Percentiles rank a stretch among this genome's conserved stretches.
Conservation (phyloP, 2,113 vertebrate species). For the Naja naja region DNA sequence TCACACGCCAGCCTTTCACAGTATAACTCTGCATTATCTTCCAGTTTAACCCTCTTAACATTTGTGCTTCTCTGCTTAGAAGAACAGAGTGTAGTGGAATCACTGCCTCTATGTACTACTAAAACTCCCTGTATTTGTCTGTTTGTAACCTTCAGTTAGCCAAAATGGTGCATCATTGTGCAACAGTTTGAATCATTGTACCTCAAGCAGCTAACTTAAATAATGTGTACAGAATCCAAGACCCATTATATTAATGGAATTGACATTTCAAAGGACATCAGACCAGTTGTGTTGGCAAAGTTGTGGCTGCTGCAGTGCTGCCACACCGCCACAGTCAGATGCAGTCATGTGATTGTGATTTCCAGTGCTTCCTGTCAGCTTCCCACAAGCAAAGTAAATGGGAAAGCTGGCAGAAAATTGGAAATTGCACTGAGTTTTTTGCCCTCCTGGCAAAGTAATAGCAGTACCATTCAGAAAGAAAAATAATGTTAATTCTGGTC, state of each 20-base stretch:
- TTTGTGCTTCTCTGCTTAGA: conserved; percentile 59
- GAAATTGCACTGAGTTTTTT: neutral
- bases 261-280: neutral
- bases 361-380: neutral
- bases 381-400: neutral
- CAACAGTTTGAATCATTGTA: neutral
- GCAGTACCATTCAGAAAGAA: neutral
- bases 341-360: neutral
- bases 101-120: conserved; percentile 16
- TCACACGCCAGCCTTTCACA: conserved; percentile 69
- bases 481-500: neutral
- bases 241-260: neutral
- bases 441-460: neutral
- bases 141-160: neutral
- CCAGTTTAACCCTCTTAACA: conserved; percentile 60
- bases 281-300: neutral
- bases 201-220: neutral
- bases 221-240: neutral
- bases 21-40: conserved; percentile 72
- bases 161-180: neutral
- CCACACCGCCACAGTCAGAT: neutral
- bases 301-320: neutral
- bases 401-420: neutral
- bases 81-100: conserved; percentile 49
- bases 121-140: neutral